Evolutionary conservation across 2,888 invertebrate genomes (phyloP).

Genomic region (Taphrorychus bicolor): DNA sequence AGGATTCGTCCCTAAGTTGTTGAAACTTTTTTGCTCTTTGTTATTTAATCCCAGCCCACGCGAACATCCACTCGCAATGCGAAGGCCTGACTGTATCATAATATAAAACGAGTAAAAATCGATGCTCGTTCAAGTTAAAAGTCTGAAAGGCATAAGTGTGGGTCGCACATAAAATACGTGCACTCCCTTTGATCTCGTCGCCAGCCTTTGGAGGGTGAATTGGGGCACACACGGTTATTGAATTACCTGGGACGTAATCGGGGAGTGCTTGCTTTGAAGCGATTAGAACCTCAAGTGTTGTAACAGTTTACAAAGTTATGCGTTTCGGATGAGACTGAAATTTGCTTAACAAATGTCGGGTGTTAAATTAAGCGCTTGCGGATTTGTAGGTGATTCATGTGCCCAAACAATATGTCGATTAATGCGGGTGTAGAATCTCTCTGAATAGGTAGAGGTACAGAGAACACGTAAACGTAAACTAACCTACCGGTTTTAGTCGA

Average conservation of each 20-base stretch:
- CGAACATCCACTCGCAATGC: too few species aligned
- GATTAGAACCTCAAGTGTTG: slow-evolving; percentile 28
- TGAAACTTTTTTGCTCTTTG: too few species aligned
- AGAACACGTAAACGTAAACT: too few species aligned
- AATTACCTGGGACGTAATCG: slow-evolving; percentile 27
- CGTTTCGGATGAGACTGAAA: neutral
- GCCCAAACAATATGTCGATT: too few species aligned
- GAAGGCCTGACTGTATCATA: neutral
- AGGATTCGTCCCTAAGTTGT: too few species aligned
- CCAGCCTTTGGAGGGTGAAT: slow-evolving; percentile 17
- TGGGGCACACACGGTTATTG: slow-evolving; percentile 18
- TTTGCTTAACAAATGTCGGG: slow-evolving; percentile 1
- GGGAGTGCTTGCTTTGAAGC: slow-evolving; percentile 32
- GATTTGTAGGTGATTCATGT: too few species aligned
- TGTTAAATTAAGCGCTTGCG: neutral
- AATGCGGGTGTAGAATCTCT: too few species aligned
- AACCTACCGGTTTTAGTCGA: too few species aligned
- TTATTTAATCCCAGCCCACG: too few species aligned
- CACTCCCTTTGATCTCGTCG: slow-evolving; percentile 15
- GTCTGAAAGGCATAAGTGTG: slow-evolving; percentile 5
- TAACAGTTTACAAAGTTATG: slow-evolving; percentile 15
- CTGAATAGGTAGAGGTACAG: too few species aligned
- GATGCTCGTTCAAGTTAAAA: slow-evolving; percentile 2
- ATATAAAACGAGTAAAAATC: neutral
- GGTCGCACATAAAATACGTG: slow-evolving; percentile 11